Conservation (phyloP, 1,140 invertebrate species). For the Drosophila malerkotliana region DNA sequence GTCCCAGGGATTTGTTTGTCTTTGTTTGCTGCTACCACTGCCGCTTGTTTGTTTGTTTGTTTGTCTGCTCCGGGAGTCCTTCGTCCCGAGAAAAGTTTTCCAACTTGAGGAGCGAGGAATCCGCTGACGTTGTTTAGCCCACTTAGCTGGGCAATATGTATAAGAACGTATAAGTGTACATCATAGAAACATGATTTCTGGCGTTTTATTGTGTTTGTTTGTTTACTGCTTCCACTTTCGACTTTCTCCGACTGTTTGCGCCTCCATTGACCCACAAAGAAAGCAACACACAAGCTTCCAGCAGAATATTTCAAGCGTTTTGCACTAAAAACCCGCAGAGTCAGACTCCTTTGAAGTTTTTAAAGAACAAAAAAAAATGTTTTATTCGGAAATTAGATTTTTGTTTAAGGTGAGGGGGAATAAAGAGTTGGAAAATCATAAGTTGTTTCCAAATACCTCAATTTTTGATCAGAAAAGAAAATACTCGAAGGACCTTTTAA, state of each 20-base stretch:
- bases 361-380: background rate
- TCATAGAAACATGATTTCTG: constrained; percentile 45
- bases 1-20: constrained; percentile 45
- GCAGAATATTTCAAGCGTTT: constrained; percentile 26
- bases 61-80: constrained; percentile 5
- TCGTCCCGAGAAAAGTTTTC: constrained; percentile 25
- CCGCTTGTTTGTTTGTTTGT: constrained; percentile 38
- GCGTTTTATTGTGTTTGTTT: constrained; percentile 33
- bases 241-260: constrained; percentile 14
- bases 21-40: constrained; percentile 32
- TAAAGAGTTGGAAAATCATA: background rate
- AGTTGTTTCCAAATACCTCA: too few species aligned
- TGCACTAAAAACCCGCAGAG: constrained; percentile 27
- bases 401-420: background rate
- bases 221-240: constrained; percentile 13
- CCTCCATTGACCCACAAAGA: constrained; percentile 67
- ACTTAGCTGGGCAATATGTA: constrained; percentile 49
- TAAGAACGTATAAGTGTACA: constrained; percentile 42
- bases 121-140: constrained; percentile 36
- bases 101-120: constrained; percentile 26
- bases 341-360: constrained; percentile 1
- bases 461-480: too few species aligned
- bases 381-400: background rate
- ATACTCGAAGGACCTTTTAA: too few species aligned
- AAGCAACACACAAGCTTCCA: background rate